Evolutionary conservation across 2,888 invertebrate species (phyloP).

Genomic region (Aleiodes alternator): DNA sequence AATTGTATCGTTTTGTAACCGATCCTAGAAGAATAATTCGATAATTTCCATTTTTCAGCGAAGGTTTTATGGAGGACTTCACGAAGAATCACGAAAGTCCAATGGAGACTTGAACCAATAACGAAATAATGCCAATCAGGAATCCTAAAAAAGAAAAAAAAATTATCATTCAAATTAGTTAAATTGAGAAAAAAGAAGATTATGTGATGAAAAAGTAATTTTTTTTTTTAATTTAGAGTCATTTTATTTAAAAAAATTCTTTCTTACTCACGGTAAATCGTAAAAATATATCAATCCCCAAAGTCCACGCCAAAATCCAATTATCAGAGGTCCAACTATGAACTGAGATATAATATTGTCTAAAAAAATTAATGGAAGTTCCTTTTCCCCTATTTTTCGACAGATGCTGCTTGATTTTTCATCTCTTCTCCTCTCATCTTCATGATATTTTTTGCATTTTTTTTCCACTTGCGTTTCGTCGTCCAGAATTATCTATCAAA

Average conservation of each 20-base stretch:
- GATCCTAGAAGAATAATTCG: constrained; percentile 46
- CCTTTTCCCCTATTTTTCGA: constrained; percentile 54
- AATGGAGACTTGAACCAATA: constrained; percentile 78
- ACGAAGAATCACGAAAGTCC: constrained; percentile 76
- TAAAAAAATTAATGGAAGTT: constrained; percentile 63
- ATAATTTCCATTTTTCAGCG: constrained; percentile 51
- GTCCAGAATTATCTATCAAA: background rate
- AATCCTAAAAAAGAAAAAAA: constrained; percentile 62
- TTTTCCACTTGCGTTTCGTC: no score
- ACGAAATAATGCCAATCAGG: constrained; percentile 76
- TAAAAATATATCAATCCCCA: constrained; percentile 77
- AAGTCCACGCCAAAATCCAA: constrained; percentile 78
- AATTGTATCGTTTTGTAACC: constrained; percentile 62
- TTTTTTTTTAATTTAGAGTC: no score
- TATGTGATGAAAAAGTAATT: no score
- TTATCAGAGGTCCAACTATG: constrained; percentile 76
- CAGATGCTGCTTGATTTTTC: no score
- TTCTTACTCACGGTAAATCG: constrained; percentile 58
- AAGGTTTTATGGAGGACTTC: constrained; percentile 57
- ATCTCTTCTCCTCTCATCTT: background rate
- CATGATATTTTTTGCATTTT: no score
- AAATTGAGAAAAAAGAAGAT: no score
- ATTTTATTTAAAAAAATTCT: background rate
- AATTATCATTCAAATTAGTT: background rate
- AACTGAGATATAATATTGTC: constrained; percentile 75